Evolutionary conservation across 37 sponge, comb jelly and placozoan genomes (phyloP).

Genomic region (Cladorhizidae sp.): DNA sequence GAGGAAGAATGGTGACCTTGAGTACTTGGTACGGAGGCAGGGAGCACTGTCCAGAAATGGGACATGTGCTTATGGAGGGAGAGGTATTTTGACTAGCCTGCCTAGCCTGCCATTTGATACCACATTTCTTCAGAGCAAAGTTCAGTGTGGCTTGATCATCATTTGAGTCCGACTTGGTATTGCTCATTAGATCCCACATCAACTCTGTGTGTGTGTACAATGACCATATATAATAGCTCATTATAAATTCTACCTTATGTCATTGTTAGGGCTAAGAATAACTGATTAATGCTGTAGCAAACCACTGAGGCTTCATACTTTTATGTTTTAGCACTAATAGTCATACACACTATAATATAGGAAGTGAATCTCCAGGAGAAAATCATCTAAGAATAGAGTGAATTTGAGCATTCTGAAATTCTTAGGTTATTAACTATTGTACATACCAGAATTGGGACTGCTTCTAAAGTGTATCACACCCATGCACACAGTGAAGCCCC

Average conservation of each 20-base stretch:
- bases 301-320: neutral
- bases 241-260: neutral
- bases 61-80: neutral
- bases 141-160: conserved; percentile 63
- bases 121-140: conserved; percentile 23
- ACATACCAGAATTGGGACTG: conserved; percentile 30
- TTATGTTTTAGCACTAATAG: neutral
- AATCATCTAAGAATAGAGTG: neutral
- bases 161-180: neutral
- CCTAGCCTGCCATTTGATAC: conserved; percentile 10
- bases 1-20: neutral
- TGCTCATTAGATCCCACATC: conserved; percentile 19
- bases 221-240: neutral
- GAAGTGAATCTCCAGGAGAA: too few relatives aligned
- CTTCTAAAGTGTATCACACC: conserved; percentile 42
- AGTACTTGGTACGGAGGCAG: too few relatives aligned
- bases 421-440: neutral
- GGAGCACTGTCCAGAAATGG: neutral
- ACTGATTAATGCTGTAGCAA: neutral
- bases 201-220: neutral
- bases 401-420: neutral
- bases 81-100: too few relatives aligned
- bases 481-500: conserved; percentile 63
- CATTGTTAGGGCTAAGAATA: neutral
- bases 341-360: too few relatives aligned